These are phyloP conservation scores for Petrocephalus sullivani DNA, from an alignment of 2,797 vertebrate species.

Conservation along the genomic window DNA sequence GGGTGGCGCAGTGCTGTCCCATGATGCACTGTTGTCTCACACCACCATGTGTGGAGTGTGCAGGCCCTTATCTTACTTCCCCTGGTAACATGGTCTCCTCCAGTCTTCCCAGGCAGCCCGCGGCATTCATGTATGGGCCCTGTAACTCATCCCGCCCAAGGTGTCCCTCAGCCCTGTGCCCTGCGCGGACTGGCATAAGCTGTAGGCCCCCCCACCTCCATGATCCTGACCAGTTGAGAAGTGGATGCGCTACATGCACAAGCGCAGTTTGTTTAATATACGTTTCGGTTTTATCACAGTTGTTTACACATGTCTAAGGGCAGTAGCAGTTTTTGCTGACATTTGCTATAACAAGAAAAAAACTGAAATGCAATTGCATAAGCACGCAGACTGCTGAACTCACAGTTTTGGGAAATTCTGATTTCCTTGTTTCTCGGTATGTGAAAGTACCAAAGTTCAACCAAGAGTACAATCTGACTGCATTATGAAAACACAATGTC, in stretches of 20 bases:
- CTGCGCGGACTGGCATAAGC: background rate
- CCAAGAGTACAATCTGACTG: background rate
- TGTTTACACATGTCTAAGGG: background rate
- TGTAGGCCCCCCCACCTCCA: background rate
- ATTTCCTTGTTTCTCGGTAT: background rate
- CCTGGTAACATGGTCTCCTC: background rate
- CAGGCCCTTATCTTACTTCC: background rate
- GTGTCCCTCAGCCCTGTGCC: background rate
- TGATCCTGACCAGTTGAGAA: background rate
- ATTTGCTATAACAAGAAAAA: background rate
- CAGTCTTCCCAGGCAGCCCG: background rate
- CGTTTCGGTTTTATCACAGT: background rate
- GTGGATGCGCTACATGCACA: background rate
- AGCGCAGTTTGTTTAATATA: background rate
- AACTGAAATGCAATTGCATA: background rate
- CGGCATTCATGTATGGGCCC: background rate
- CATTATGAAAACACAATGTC: background rate
- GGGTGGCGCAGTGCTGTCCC: background rate
- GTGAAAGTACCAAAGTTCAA: background rate
- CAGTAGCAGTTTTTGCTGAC: background rate
- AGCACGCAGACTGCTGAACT: background rate
- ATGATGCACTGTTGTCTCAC: background rate
- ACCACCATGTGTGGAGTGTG: background rate
- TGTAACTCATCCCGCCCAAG: background rate
- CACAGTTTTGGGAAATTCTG: background rate